Percentiles rank a stretch among this genome's conserved stretches.
These are phyloP conservation scores for Nesoenas mayeri DNA, from an alignment of 2,113 vertebrate genomes.

Conservation along the genomic window DNA sequence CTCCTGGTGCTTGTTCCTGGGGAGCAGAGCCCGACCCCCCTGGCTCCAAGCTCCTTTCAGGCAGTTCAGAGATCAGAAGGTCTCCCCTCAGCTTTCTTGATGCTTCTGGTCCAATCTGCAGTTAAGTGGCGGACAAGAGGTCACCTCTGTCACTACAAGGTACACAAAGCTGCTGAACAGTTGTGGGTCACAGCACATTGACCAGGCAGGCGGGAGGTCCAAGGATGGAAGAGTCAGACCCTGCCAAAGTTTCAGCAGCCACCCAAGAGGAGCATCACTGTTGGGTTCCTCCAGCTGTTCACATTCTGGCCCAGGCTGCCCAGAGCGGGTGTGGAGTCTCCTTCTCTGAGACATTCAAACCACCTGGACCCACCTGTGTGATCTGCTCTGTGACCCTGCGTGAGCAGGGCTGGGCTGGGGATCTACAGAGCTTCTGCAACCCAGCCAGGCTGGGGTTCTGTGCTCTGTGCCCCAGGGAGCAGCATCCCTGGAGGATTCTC, in stretches of 20 bases:
- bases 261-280: neutral
- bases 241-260: neutral
- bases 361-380: too few species aligned
- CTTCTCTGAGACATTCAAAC: too few species aligned
- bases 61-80: neutral
- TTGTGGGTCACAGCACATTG: neutral
- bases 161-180: too few species aligned
- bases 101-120: neutral
- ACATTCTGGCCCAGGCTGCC: too few species aligned
- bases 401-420: too few species aligned
- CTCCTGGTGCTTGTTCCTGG: too few species aligned
- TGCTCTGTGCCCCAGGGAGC: neutral
- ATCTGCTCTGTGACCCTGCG: too few species aligned
- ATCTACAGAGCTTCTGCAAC: too few species aligned
- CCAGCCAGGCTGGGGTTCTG: too few species aligned
- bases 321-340: too few species aligned
- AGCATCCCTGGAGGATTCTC: neutral
- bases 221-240: neutral
- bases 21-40: too few species aligned
- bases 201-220: neutral
- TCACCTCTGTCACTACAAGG: neutral
- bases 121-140: neutral
- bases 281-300: neutral
- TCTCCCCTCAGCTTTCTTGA: rapidly evolving
- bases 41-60: too few species aligned